Conservation (phyloP, 1,140 invertebrate genomes). For the Philotrypesis tridentata region DNA sequence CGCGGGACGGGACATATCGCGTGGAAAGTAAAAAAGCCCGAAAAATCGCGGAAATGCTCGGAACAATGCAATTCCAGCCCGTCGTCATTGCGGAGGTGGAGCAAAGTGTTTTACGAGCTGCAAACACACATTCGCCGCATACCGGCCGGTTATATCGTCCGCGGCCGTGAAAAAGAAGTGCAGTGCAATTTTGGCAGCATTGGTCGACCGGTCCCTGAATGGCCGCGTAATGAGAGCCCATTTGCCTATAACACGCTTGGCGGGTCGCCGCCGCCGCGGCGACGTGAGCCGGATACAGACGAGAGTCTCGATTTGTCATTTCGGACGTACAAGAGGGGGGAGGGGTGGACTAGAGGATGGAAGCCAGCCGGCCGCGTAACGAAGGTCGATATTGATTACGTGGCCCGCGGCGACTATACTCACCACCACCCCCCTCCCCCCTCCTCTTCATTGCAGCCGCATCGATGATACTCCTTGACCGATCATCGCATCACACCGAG, state of each 20-base stretch:
- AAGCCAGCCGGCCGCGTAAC: conserved; percentile 22
- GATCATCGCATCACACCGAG: not conserved
- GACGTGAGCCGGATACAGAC: conserved; percentile 50
- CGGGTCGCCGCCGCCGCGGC: not conserved
- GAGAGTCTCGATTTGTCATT: conserved; percentile 53
- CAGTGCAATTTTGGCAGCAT: conserved; percentile 44
- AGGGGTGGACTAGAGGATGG: too few relatives aligned
- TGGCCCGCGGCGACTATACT: conserved; percentile 3
- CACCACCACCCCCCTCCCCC: too few relatives aligned
- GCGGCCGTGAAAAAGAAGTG: conserved; percentile 1
- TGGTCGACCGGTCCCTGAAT: conserved; percentile 46
- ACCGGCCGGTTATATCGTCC: not conserved
- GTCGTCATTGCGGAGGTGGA: not conserved
- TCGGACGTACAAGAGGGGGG: conserved; percentile 25
- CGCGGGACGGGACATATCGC: not conserved
- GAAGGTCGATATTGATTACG: conserved; percentile 50
- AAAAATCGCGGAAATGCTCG: not conserved
- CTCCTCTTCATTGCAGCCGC: not conserved
- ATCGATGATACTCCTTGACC: conserved; percentile 16
- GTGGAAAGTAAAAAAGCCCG: not conserved
- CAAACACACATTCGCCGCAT: not conserved
- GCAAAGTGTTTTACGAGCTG: not conserved
- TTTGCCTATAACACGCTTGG: conserved; percentile 39
- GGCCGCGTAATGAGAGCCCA: conserved; percentile 50
- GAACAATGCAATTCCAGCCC: not conserved